Conservation (phyloP, 1,140 invertebrate species). For the Pseudomyrmex sp. region DNA sequence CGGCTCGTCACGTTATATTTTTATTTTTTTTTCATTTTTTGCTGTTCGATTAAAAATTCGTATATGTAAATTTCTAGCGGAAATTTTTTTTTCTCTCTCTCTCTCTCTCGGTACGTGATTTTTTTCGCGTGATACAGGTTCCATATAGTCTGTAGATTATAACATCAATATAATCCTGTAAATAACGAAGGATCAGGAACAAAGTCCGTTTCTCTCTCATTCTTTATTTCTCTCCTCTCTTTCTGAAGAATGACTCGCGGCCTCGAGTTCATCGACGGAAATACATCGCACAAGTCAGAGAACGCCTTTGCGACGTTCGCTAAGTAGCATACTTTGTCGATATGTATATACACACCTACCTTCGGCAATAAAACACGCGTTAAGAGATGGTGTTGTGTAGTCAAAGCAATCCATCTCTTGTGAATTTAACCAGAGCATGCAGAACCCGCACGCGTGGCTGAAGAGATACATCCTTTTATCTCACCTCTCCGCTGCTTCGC, state of each 20-base stretch:
- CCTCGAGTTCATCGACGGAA: slow-evolving; percentile 65
- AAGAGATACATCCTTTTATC: background rate
- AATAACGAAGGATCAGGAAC: slow-evolving; percentile 55
- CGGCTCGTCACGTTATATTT: background rate
- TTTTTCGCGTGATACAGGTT: background rate
- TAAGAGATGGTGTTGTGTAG: background rate
- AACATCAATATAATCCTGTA: slow-evolving; percentile 27
- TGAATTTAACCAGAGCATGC: background rate
- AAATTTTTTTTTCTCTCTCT: background rate
- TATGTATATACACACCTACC: slow-evolving; percentile 15
- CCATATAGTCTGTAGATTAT: slow-evolving; percentile 1
- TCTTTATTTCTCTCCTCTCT: slow-evolving; percentile 4
- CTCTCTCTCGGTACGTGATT: background rate
- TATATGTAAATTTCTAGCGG: slow-evolving; percentile 25
- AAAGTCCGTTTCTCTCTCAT: slow-evolving; percentile 42
- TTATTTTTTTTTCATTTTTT: background rate
- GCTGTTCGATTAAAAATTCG: background rate
- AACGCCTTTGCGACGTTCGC: slow-evolving; percentile 45
- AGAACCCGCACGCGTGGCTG: too few relatives aligned
- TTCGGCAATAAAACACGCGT: slow-evolving; percentile 24
- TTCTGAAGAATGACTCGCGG: slow-evolving; percentile 47
- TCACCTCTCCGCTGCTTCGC: background rate
- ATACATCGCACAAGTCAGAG: slow-evolving; percentile 62
- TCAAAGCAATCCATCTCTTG: background rate
- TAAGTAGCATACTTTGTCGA: slow-evolving; percentile 48